phyloP scores from a whole-genome alignment of 53 echinoderm and acorn worm genomes.

The Crossaster papposus region DNA sequence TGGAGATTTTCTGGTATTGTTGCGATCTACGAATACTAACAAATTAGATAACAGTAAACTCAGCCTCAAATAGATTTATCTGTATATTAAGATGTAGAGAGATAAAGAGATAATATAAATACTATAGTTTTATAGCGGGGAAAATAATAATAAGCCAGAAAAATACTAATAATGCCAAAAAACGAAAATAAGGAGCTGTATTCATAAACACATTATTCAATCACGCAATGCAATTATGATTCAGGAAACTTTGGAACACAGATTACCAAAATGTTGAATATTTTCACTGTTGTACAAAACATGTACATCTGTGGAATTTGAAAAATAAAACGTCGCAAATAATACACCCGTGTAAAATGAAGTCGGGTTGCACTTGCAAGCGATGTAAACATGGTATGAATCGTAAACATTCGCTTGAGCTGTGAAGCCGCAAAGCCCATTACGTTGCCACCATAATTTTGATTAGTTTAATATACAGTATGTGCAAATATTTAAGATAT shows the following conservation, averaged over 20 bases:
- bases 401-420: too few species aligned
- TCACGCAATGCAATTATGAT: slow-evolving; percentile 60
- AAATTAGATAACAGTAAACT: background rate
- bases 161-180: background rate
- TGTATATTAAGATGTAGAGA: slow-evolving; percentile 55
- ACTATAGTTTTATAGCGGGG: slow-evolving; percentile 60
- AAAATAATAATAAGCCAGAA: background rate
- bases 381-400: too few species aligned
- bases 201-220: background rate
- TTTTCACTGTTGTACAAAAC: too few species aligned
- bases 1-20: background rate
- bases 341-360: too few species aligned
- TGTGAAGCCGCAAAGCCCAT: slow-evolving; percentile 31
- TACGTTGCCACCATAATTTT: slow-evolving; percentile 11
- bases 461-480: slow-evolving; percentile 21
- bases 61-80: background rate
- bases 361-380: too few species aligned
- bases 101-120: slow-evolving; percentile 30
- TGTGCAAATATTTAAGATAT: background rate
- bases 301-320: too few species aligned
- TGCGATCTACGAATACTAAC: background rate
- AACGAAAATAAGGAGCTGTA: background rate
- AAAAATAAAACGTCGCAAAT: too few species aligned
- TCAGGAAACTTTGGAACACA: background rate
- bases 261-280: background rate